phyloP scores from a whole-genome alignment of 2,888 invertebrate genomes.

The Synanthedon tipuliformis region DNA sequence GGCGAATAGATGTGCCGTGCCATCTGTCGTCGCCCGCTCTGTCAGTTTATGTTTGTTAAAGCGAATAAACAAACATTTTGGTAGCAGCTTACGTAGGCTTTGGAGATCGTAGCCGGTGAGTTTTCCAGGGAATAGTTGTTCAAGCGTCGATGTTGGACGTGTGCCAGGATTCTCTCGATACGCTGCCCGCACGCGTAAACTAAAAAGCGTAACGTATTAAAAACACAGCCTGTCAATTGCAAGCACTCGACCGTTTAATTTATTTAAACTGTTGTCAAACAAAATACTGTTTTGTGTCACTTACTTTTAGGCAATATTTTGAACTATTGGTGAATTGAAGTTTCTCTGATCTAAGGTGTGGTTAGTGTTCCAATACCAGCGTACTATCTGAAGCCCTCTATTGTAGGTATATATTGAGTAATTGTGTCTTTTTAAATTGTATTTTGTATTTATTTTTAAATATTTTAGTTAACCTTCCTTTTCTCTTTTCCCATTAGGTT shows the following conservation, averaged over 20 bases:
- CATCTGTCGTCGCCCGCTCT: background rate
- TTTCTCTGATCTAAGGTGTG: too few relatives aligned
- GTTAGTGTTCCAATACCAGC: too few relatives aligned
- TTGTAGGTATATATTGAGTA: too few relatives aligned
- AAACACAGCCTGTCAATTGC: constrained; percentile 14
- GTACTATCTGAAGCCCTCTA: too few relatives aligned
- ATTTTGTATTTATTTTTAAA: too few relatives aligned
- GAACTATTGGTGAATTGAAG: too few relatives aligned
- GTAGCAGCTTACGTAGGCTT: constrained; percentile 16
- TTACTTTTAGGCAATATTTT: too few relatives aligned
- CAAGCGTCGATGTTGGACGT: constrained; percentile 21
- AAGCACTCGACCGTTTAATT: constrained; percentile 1
- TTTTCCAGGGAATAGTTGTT: constrained; percentile 9
- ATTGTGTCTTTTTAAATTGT: too few relatives aligned
- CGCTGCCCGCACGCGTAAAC: constrained; percentile 29
- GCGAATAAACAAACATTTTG: background rate
- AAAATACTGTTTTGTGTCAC: too few relatives aligned
- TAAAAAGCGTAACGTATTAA: constrained; percentile 23
- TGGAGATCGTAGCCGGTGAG: constrained; percentile 12
- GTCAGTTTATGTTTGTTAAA: background rate
- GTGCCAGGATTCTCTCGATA: constrained; percentile 28
- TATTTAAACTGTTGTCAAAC: background rate
- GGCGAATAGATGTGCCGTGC: background rate
- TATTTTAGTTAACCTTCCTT: too few relatives aligned
- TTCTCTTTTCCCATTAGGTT: too few relatives aligned